phyloP scores from a whole-genome alignment of 2,888 invertebrate species.

The Athalia circularis region DNA sequence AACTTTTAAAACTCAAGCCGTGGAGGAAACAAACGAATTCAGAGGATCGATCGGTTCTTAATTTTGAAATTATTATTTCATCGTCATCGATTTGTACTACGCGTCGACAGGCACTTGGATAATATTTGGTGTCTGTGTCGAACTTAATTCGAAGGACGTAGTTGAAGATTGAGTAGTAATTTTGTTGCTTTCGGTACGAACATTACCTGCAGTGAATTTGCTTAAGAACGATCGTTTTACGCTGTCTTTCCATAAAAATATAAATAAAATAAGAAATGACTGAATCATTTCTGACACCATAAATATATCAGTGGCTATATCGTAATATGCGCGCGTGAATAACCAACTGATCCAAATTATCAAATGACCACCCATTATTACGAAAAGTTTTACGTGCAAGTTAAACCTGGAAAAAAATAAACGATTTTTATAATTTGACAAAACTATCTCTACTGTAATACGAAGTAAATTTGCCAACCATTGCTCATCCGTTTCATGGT shows the following conservation, averaged over 20 bases:
- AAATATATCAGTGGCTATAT: not conserved
- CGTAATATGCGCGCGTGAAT: not conserved
- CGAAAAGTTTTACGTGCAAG: slow-evolving; percentile 21
- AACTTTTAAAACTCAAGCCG: too few relatives aligned
- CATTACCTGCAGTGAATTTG: not conserved
- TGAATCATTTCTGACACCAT: not conserved
- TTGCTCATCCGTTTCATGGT: not conserved
- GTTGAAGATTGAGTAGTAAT: not conserved
- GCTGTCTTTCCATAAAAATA: slow-evolving; percentile 18
- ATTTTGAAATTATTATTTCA: too few relatives aligned
- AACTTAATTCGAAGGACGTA: not conserved
- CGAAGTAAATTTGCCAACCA: not conserved
- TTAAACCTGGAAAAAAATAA: slow-evolving; percentile 6
- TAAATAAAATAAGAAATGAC: not conserved
- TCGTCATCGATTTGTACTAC: too few relatives aligned
- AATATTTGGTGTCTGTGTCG: too few relatives aligned
- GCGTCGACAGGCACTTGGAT: too few relatives aligned
- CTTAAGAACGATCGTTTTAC: not conserved
- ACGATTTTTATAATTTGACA: not conserved
- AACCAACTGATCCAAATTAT: slow-evolving; percentile 12
- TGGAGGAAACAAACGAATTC: too few relatives aligned
- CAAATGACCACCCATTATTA: slow-evolving; percentile 25
- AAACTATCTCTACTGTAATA: too few relatives aligned
- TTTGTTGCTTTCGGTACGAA: not conserved
- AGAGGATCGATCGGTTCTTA: too few relatives aligned